Percentiles rank a stretch among this genome's conserved stretches.
These are phyloP conservation scores for Pogonocherus hispidulus DNA, from an alignment of 2,888 invertebrate species.

Conservation along the genomic window DNA sequence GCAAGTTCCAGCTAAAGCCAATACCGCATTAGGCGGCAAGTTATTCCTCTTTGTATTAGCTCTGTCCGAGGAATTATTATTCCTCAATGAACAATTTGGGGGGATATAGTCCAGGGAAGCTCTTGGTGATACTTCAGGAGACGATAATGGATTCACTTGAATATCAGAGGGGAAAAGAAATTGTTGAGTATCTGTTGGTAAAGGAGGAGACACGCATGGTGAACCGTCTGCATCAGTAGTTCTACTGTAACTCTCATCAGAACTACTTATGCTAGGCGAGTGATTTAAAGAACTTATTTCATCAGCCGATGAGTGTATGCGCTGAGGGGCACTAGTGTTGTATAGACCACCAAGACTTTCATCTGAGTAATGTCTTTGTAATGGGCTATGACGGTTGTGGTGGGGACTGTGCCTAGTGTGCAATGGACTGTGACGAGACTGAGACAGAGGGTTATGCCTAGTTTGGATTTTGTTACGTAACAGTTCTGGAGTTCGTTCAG, in stretches of 20 bases:
- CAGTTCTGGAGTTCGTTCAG: constrained; percentile 61
- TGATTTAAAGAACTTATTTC: constrained; percentile 86
- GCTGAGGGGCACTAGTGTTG: constrained; percentile 66
- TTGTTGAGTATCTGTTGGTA: constrained; percentile 70
- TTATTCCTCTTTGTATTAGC: constrained; percentile 61
- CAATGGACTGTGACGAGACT: constrained; percentile 59
- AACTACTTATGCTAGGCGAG: constrained; percentile 86
- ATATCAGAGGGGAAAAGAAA: constrained; percentile 77
- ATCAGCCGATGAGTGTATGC: constrained; percentile 85
- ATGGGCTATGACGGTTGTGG: constrained; percentile 66
- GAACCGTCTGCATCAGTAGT: constrained; percentile 81
- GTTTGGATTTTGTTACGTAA: constrained; percentile 63
- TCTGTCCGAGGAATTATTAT: constrained; percentile 61
- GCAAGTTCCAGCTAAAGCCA: constrained; percentile 68
- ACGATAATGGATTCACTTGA: constrained; percentile 69
- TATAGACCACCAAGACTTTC: constrained; percentile 73
- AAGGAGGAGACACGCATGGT: constrained; percentile 70
- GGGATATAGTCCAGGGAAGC: constrained; percentile 71
- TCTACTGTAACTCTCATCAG: constrained; percentile 87
- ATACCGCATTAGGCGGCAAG: constrained; percentile 74
- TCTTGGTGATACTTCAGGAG: constrained; percentile 66
- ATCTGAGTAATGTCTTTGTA: constrained; percentile 78
- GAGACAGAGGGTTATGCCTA: constrained; percentile 59
- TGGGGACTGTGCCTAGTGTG: constrained; percentile 62
- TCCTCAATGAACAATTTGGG: constrained; percentile 68